Evolutionary conservation across 2,797 vertebrate genomes (phyloP).

Genomic region (Mycteria americana): DNA sequence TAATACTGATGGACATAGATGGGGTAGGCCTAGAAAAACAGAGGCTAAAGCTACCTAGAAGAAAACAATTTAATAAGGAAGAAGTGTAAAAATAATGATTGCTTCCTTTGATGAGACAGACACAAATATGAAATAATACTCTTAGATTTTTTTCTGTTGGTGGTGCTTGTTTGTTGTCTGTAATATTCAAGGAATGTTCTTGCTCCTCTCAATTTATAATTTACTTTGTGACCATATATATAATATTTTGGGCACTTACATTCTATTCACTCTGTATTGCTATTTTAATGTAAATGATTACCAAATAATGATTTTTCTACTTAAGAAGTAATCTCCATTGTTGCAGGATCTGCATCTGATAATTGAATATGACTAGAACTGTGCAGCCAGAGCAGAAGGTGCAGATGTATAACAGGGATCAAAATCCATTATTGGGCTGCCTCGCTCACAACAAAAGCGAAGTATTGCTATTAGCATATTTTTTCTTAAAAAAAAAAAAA

Average conservation of each 20-base stretch:
- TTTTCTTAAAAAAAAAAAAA: not conserved
- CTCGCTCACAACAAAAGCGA: not conserved
- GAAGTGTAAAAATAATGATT: not conserved
- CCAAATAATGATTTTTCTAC: slow-evolving; percentile 48
- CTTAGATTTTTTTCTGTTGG: not conserved
- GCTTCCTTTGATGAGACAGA: not conserved
- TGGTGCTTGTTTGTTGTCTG: not conserved
- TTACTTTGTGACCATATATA: not conserved
- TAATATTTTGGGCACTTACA: not conserved
- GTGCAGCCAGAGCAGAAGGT: not conserved
- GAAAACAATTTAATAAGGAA: not conserved
- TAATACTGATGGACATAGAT: not conserved
- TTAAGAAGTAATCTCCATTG: slow-evolving; percentile 24
- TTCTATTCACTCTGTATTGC: not conserved
- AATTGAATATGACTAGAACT: not conserved
- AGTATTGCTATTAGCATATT: not conserved
- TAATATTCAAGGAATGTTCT: not conserved
- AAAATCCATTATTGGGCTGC: not conserved
- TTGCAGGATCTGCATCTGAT: not conserved
- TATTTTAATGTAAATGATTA: slow-evolving; percentile 61
- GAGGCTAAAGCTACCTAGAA: not conserved
- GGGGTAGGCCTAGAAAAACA: not conserved
- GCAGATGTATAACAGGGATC: not conserved
- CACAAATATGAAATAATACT: not conserved
- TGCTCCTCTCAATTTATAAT: not conserved